Evolutionary conservation across 2,797 vertebrate species (phyloP).

Genomic region (Esox lucius): DNA sequence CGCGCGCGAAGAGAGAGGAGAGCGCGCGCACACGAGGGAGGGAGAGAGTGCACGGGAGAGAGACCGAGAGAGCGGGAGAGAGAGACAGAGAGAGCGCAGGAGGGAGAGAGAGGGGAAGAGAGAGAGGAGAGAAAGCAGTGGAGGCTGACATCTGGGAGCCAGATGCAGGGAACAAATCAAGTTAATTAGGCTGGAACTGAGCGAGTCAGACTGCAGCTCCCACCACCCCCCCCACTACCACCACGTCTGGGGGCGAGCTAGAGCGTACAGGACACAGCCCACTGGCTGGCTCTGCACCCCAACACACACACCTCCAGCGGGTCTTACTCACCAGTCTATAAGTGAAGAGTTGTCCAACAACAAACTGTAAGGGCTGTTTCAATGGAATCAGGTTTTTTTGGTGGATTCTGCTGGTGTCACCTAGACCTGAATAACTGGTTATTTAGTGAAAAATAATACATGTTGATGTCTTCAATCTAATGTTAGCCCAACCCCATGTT

Average conservation of each 20-base stretch:
- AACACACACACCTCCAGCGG: not conserved
- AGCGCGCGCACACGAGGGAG: not conserved
- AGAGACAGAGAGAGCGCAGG: slow-evolving; percentile 11
- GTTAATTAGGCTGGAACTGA: slow-evolving; percentile 54
- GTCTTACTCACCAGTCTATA: not conserved
- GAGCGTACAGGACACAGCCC: not conserved
- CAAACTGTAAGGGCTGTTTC: not conserved
- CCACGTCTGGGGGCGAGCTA: not conserved
- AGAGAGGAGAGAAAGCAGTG: slow-evolving; percentile 3
- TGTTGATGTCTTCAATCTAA: not conserved
- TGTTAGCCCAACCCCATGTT: not conserved
- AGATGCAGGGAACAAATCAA: slow-evolving; percentile 57
- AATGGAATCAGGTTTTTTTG: not conserved
- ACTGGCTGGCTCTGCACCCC: not conserved
- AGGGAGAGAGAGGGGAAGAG: slow-evolving; percentile 17
- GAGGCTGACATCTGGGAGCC: slow-evolving; percentile 53
- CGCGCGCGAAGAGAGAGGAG: not conserved
- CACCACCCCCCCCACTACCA: not conserved
- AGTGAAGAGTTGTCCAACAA: too few species aligned
- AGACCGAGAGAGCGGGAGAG: not conserved
- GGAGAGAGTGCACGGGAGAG: not conserved
- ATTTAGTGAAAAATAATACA: not conserved
- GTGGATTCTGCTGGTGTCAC: not conserved
- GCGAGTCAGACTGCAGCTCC: slow-evolving; percentile 33
- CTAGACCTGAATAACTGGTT: not conserved